These are phyloP conservation scores for Agriopis aurantiaria DNA, from an alignment of 2,888 invertebrate genomes.

Conservation along the genomic window DNA sequence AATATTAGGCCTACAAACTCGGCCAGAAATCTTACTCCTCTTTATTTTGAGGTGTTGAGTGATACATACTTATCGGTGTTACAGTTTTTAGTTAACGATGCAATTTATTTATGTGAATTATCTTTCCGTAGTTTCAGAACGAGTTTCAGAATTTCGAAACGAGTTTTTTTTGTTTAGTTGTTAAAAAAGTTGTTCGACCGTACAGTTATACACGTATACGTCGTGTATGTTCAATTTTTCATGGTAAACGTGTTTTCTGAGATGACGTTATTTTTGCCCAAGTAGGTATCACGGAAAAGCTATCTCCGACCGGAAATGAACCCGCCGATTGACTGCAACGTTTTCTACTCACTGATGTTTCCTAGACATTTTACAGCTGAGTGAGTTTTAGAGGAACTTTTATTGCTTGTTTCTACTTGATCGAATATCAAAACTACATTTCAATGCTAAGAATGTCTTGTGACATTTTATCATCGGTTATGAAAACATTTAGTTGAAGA, in stretches of 20 bases:
- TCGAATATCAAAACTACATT: slow-evolving; percentile 17
- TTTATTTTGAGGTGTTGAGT: slow-evolving; percentile 56
- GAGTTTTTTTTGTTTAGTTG: no score
- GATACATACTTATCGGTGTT: slow-evolving; percentile 57
- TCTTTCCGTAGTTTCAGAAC: background rate
- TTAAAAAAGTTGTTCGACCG: no score
- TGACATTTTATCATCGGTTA: background rate
- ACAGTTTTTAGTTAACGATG: slow-evolving; percentile 32
- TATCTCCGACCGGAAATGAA: slow-evolving; percentile 60
- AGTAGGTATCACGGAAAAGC: slow-evolving; percentile 31
- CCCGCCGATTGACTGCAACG: slow-evolving; percentile 41
- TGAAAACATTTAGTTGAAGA: background rate
- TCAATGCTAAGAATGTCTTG: background rate
- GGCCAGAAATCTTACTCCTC: slow-evolving; percentile 51
- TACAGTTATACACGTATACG: background rate
- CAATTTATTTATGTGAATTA: slow-evolving; percentile 21
- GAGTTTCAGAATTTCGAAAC: background rate
- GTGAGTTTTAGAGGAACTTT: slow-evolving; percentile 24
- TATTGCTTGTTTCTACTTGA: slow-evolving; percentile 42
- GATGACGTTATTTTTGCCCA: slow-evolving; percentile 34
- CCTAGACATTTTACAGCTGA: slow-evolving; percentile 36
- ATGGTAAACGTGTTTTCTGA: slow-evolving; percentile 24
- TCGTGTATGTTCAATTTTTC: background rate
- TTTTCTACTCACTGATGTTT: slow-evolving; percentile 45
- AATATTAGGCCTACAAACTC: slow-evolving; percentile 60